A percentile compares a stretch with the other conserved stretches of the same genome.
Evolutionary conservation across 1,140 invertebrate genomes (phyloP).

Genomic region (Varroa destructor): DNA sequence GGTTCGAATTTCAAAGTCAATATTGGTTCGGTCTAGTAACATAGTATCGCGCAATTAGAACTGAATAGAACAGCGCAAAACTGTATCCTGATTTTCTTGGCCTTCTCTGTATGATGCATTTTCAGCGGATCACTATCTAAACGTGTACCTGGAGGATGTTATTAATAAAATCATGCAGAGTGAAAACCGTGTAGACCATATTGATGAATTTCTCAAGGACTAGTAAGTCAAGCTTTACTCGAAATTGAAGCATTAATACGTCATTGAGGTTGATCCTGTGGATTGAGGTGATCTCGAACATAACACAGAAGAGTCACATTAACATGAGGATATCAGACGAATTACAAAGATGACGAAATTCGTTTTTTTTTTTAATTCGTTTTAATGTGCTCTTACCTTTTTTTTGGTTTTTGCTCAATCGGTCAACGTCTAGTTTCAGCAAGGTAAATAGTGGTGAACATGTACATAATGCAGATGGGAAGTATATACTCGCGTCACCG

Average conservation of each 20-base stretch:
- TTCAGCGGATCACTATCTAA: conserved; percentile 21
- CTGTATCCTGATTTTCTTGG: too few relatives aligned
- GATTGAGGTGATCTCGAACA: too few relatives aligned
- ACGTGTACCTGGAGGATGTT: conserved; percentile 20
- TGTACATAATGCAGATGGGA: conserved; percentile 19
- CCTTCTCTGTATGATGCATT: not conserved
- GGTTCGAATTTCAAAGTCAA: too few relatives aligned
- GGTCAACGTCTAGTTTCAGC: not conserved
- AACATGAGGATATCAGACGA: too few relatives aligned
- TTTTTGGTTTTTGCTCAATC: not conserved
- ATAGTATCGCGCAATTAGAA: too few relatives aligned
- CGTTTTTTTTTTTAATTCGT: too few relatives aligned
- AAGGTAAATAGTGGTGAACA: conserved; percentile 12
- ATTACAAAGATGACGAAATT: too few relatives aligned
- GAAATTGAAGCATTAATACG: not conserved
- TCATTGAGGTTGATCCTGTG: too few relatives aligned
- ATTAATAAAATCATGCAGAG: conserved; percentile 21
- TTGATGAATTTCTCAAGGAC: conserved; percentile 11
- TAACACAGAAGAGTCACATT: too few relatives aligned
- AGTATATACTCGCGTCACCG: conserved; percentile 4
- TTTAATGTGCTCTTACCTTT: too few relatives aligned
- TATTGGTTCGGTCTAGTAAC: too few relatives aligned
- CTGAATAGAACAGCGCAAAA: too few relatives aligned
- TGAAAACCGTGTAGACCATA: conserved; percentile 12
- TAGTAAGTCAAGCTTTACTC: not conserved